A percentile compares a stretch with the other conserved stretches of the same genome.
These are phyloP conservation scores for Metallyticus violacea DNA, from an alignment of 2,888 invertebrate genomes.

Conservation along the genomic window DNA sequence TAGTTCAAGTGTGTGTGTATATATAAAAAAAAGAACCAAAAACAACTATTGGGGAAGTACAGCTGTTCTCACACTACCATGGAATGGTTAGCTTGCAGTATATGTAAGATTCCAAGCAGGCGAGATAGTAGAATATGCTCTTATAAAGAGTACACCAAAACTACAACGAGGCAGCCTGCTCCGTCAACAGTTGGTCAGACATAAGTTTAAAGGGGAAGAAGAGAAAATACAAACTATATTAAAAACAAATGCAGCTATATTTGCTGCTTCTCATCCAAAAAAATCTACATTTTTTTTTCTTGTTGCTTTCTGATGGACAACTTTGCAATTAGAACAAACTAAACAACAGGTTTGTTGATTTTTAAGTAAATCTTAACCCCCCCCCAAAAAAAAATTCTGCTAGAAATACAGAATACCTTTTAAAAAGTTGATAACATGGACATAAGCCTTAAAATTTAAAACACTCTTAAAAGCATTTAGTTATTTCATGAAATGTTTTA, in stretches of 20 bases:
- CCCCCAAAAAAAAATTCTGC: no score
- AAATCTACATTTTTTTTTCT: no score
- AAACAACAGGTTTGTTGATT: no score
- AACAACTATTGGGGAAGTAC: not conserved
- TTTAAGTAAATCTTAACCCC: no score
- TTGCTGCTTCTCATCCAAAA: no score
- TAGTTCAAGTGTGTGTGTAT: not conserved
- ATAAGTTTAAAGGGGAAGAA: not conserved
- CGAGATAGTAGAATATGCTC: conserved; percentile 25
- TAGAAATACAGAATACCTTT: no score
- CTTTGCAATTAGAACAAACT: no score
- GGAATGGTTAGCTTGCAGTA: conserved; percentile 25
- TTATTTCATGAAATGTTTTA: no score
- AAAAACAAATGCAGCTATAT: not conserved
- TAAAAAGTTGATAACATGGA: no score
- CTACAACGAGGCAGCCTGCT: conserved; percentile 27
- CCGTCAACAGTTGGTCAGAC: conserved; percentile 20
- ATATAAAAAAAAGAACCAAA: not conserved
- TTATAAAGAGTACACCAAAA: conserved; percentile 30
- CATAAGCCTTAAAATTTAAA: no score
- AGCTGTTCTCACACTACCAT: conserved; percentile 22
- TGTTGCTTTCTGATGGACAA: no score
- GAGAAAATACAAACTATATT: not conserved
- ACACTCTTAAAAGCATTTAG: no score
- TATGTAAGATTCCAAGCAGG: conserved; percentile 22